Base-by-base conservation (phyloP, 2,888 invertebrate genomes). In the Drosophila mercatorum region DNA sequence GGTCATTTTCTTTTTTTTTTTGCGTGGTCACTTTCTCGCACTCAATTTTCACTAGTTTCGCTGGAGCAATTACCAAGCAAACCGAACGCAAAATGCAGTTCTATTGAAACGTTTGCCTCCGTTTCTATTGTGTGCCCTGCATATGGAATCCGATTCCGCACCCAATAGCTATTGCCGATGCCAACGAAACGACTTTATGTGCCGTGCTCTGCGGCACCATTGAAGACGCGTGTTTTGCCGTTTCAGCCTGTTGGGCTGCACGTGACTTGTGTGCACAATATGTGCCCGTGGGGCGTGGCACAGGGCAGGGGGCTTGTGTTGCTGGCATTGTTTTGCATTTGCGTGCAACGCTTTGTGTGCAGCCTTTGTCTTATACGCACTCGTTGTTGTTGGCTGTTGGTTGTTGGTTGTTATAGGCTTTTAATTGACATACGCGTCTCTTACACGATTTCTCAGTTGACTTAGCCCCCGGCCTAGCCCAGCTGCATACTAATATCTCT, bases 361-460 rank as follows among this genome's bases (percentile, higher is more conserved):
- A 75, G 56, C 53, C 36, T 63, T 62, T 77, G 66, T 55, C 68
- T 77, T 62, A 71, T 68, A 49, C n/a, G 17, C 2, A 17, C 28
- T 12, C 60, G 71, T 61, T 44, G 47, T 38, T 68, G 46, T 22
- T 11, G 22, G 38, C 26, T 64, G 52, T 62, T 68, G 56, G 17
- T 58, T 38, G 57, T 60, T 63, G 65, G 59, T 63, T 68, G 74
- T 90, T 87, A 88, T 80, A 72, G 87, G 81, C 82, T 81, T 87
- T 89, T 86, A 87, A 87, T 87, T 87, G 87, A 87, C 88, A 86
- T 85, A 85, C 72, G 86, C 82, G 80, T 78, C 76, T 74, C 75
- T 77, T 75, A 81, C 87, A 88, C 89, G 84, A 83, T 81, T 89
- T 74, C 84, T 63, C 84, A 78, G 87, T 74, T 61, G 56, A 59